These are phyloP conservation scores for Marmota flaviventris DNA, from an alignment of 2,113 vertebrate species.

Conservation along the genomic window DNA sequence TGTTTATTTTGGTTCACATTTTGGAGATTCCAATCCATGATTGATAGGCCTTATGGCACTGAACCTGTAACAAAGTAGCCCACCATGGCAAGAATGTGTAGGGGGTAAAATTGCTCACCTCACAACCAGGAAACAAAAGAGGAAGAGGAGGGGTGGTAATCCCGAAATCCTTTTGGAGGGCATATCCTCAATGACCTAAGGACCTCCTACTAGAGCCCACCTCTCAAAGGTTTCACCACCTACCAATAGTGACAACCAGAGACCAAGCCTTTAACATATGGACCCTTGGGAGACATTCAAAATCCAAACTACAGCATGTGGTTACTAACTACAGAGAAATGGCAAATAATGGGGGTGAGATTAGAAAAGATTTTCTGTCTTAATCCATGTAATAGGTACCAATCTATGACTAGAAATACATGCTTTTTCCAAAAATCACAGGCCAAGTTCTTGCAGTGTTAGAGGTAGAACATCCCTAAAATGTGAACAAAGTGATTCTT, in stretches of 20 bases:
- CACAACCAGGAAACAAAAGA: neutral
- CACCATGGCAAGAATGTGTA: no score
- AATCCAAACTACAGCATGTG: neutral
- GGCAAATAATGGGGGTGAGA: neutral
- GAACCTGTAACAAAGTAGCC: neutral
- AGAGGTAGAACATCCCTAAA: neutral
- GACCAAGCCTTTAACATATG: neutral
- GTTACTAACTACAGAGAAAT: neutral
- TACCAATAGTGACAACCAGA: neutral
- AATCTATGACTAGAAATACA: no score
- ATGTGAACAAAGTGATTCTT: neutral
- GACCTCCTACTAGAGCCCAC: neutral
- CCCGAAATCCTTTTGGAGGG: neutral
- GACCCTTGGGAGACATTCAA: neutral
- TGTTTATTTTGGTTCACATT: neutral
- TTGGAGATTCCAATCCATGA: neutral
- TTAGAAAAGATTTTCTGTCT: neutral
- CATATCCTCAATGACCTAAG: neutral
- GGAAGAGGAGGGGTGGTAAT: neutral
- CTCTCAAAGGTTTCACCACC: neutral
- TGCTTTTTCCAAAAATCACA: neutral
- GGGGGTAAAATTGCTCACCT: no score
- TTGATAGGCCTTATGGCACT: neutral
- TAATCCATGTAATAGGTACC: neutral
- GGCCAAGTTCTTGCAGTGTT: neutral